Conservation (phyloP, 2,113 vertebrate genomes). For the Nerophis lumbriciformis region DNA sequence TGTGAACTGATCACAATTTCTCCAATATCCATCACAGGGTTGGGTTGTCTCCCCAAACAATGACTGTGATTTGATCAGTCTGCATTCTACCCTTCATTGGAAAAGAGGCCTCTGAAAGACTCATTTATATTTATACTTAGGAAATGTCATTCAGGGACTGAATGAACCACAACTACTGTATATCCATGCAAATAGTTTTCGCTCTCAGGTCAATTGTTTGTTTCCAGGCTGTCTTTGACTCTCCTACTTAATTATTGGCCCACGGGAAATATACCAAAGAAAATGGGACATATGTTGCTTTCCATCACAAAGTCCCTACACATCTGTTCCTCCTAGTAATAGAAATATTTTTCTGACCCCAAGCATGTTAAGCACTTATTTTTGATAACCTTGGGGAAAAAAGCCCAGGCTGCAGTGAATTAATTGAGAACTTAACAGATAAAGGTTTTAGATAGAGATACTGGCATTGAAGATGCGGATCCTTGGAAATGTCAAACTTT, state of each 20-base stretch:
- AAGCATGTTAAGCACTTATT: conserved; percentile 36
- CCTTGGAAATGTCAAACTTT: background rate
- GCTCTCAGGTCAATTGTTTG: conserved; percentile 15
- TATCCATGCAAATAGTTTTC: background rate
- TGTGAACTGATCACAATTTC: no score
- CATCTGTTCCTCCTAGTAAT: conserved; percentile 24
- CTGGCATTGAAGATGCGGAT: background rate
- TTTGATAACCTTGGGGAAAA: conserved; percentile 25
- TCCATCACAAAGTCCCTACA: conserved; percentile 13
- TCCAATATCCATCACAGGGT: no score
- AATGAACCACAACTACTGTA: no score
- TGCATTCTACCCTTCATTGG: no score
- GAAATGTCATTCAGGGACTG: no score
- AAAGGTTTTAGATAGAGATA: conserved; percentile 1
- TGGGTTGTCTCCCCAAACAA: no score
- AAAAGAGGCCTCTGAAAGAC: no score
- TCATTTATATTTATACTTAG: background rate
- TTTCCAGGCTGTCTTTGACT: conserved; percentile 5
- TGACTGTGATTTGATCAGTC: no score
- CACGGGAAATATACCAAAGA: conserved; percentile 11
- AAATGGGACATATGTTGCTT: conserved; percentile 4
- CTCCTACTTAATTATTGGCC: conserved; percentile 1
- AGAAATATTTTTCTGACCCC: conserved; percentile 27
- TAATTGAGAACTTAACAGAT: background rate
- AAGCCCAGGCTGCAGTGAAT: background rate